phyloP scores from a whole-genome alignment of 2,113 vertebrate species.

The Aramus guarauna region DNA sequence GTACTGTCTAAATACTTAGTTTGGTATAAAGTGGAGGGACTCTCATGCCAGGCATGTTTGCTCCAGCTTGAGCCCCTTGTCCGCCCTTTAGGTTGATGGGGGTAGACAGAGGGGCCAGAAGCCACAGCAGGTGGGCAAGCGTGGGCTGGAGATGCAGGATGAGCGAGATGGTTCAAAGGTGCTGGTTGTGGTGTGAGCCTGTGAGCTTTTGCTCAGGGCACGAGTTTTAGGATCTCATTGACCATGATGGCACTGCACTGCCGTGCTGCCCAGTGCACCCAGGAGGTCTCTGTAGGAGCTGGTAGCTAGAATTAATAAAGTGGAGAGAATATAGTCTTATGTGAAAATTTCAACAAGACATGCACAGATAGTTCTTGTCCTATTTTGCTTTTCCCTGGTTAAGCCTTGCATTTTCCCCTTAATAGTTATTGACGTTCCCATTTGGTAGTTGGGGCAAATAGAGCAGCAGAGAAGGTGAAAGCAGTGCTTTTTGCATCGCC shows the following conservation, averaged over 20 bases:
- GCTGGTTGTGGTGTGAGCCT: neutral
- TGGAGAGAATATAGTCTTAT: neutral
- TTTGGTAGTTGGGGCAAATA: neutral
- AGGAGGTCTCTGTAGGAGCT: neutral
- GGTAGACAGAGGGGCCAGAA: neutral
- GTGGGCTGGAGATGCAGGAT: neutral
- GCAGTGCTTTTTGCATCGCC: neutral
- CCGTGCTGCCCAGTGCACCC: neutral
- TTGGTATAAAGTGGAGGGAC: neutral
- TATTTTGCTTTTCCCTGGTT: neutral
- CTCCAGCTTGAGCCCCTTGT: neutral
- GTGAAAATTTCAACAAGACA: accelerated
- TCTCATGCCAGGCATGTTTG: neutral
- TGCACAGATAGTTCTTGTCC: neutral
- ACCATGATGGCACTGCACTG: neutral
- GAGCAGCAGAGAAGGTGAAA: neutral
- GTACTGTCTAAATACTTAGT: neutral
- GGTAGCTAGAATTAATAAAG: neutral
- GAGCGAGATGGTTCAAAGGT: neutral
- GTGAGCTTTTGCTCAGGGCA: neutral
- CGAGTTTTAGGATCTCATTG: neutral
- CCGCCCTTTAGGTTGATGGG: too few relatives aligned
- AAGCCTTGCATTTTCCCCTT: neutral
- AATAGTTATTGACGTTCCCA: neutral
- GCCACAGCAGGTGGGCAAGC: neutral